A percentile compares a stretch with the other conserved stretches of the same genome.
These are phyloP conservation scores for Machimus rusticus DNA, from an alignment of 2,888 invertebrate species.

Conservation along the genomic window DNA sequence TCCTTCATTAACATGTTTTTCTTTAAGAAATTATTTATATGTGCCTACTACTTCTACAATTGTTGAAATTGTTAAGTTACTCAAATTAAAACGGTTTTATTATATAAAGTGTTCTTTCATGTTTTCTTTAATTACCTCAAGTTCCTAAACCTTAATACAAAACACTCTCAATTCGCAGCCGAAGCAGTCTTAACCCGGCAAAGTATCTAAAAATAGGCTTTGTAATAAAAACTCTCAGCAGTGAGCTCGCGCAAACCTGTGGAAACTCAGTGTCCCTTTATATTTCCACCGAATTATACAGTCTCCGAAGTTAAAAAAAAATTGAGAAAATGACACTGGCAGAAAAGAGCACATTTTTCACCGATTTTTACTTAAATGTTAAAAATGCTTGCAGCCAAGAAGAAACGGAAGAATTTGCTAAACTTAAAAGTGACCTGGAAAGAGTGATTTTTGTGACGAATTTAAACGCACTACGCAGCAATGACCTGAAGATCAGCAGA, in stretches of 20 bases:
- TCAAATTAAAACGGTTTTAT: constrained; percentile 1
- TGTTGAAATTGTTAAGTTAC: neutral
- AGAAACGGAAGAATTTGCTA: constrained; percentile 70
- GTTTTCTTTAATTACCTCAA: neutral
- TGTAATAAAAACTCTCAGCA: neutral
- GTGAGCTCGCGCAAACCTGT: neutral
- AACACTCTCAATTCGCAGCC: neutral
- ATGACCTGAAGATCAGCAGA: constrained; percentile 65
- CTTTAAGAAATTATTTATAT: constrained; percentile 15
- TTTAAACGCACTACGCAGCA: constrained; percentile 63
- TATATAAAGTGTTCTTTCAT: neutral
- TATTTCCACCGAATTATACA: neutral
- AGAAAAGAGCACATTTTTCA: constrained; percentile 66
- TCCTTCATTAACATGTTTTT: neutral
- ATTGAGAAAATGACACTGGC: constrained; percentile 53
- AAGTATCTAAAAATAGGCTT: neutral
- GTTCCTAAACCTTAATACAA: neutral
- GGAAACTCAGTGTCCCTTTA: neutral
- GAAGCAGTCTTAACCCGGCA: neutral
- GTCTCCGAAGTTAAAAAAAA: neutral
- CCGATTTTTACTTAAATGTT: constrained; percentile 70
- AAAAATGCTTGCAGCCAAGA: constrained; percentile 66
- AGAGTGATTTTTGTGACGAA: constrained; percentile 70
- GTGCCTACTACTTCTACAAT: constrained; percentile 9
- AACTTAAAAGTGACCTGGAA: constrained; percentile 70